Evolutionary conservation across 2,888 invertebrate genomes (phyloP).

Genomic region (Prenolepis imparis): DNA sequence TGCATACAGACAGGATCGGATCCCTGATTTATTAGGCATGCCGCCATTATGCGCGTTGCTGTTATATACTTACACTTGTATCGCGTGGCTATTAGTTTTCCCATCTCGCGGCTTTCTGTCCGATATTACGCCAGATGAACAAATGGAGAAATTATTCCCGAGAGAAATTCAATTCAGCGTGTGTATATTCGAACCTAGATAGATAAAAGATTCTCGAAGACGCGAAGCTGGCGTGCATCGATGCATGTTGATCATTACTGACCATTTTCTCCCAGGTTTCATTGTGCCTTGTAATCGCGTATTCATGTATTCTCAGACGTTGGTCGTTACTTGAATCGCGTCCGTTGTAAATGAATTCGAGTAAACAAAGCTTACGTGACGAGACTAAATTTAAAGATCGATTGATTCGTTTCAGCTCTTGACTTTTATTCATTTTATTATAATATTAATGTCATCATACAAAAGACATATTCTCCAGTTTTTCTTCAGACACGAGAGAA

Average conservation of each 20-base stretch:
- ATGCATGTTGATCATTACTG: slow-evolving; percentile 2
- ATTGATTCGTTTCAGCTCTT: not conserved
- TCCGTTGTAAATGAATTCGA: not conserved
- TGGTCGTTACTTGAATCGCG: not conserved
- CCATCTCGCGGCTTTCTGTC: slow-evolving; percentile 19
- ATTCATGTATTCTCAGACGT: not conserved
- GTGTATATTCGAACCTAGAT: not conserved
- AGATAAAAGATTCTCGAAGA: not conserved
- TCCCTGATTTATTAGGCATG: slow-evolving; percentile 25
- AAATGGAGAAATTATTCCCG: slow-evolving; percentile 24
- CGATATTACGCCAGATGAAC: slow-evolving; percentile 29
- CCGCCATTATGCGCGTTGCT: slow-evolving; percentile 45
- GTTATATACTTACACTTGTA: slow-evolving; percentile 9
- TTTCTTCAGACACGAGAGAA: too few relatives aligned
- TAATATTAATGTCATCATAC: too few relatives aligned
- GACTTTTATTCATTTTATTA: too few relatives aligned
- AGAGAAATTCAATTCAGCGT: slow-evolving; percentile 5
- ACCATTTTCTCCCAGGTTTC: not conserved
- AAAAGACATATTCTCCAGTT: too few relatives aligned
- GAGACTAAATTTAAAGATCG: not conserved
- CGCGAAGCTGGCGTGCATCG: not conserved
- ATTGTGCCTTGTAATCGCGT: not conserved
- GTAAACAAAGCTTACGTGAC: not conserved
- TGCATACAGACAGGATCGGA: slow-evolving; percentile 1
- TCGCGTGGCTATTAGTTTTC: too few relatives aligned